Evolutionary conservation across 2,113 vertebrate species (phyloP).

Genomic region (Petroica traversi): DNA sequence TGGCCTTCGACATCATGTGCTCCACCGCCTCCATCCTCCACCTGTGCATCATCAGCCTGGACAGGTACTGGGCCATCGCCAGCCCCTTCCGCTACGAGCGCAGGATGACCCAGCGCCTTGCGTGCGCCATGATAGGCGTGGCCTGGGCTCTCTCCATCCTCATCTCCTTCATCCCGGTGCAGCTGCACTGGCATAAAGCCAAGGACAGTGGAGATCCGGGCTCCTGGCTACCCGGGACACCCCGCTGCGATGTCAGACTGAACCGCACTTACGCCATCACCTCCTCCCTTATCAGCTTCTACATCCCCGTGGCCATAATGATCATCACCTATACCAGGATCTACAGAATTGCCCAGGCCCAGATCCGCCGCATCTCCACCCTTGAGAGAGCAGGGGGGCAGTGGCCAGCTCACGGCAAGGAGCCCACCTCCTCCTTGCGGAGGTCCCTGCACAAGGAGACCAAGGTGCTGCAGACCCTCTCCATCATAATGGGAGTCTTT

Average conservation of each 20-base stretch:
- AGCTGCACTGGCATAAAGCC: conserved; percentile 80
- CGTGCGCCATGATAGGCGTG: conserved; percentile 77
- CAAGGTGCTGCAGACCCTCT: conserved; percentile 83
- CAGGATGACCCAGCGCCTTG: conserved; percentile 77
- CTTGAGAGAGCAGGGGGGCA: conserved; percentile 77
- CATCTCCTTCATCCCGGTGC: conserved; percentile 82
- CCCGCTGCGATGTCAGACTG: conserved; percentile 77
- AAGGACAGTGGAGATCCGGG: neutral
- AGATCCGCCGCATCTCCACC: conserved; percentile 80
- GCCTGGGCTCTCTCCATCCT: conserved; percentile 81
- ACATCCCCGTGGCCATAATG: conserved; percentile 83
- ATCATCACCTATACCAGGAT: conserved; percentile 82
- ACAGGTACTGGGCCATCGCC: conserved; percentile 83
- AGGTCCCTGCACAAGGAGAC: conserved; percentile 83
- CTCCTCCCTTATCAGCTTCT: conserved; percentile 74
- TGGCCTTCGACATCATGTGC: conserved; percentile 85
- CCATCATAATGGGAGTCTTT: conserved; percentile 84
- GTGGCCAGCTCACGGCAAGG: conserved; percentile 18
- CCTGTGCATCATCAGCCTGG: conserved; percentile 84
- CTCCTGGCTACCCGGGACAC: neutral
- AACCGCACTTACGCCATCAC: conserved; percentile 80
- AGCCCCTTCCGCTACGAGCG: conserved; percentile 81
- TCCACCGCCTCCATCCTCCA: conserved; percentile 82
- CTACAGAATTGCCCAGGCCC: conserved; percentile 82
- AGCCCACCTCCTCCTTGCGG: conserved; percentile 60